phyloP scores from a whole-genome alignment of 2,888 invertebrate genomes.

The Leucoma salicis region DNA sequence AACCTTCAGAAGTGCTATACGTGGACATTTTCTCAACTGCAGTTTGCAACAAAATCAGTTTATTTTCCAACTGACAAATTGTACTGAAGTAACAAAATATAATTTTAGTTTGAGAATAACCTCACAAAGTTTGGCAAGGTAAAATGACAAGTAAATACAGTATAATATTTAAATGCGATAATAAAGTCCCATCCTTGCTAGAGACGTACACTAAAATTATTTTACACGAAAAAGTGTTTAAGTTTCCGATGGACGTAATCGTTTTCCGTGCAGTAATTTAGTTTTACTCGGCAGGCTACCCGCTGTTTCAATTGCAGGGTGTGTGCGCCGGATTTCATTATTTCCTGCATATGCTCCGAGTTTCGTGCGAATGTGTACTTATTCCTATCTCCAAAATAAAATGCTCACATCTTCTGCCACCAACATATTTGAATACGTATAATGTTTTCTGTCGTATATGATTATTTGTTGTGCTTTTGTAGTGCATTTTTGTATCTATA shows the following conservation, averaged over 20 bases:
- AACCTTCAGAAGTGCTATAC: slow-evolving; percentile 57
- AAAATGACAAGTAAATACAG: slow-evolving; percentile 42
- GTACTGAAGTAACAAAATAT: slow-evolving; percentile 68
- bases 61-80: slow-evolving; percentile 75
- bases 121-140: slow-evolving; percentile 52
- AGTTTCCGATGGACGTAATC: slow-evolving; percentile 57
- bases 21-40: slow-evolving; percentile 72
- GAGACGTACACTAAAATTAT: slow-evolving; percentile 29
- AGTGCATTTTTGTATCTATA: too few relatives aligned
- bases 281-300: slow-evolving; percentile 43
- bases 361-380: slow-evolving; percentile 20
- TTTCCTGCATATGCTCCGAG: slow-evolving; percentile 54
- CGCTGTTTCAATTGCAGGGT: slow-evolving; percentile 61
- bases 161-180: slow-evolving; percentile 15
- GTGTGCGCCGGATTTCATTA: slow-evolving; percentile 62
- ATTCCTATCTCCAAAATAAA: slow-evolving; percentile 9
- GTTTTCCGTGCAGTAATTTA: slow-evolving; percentile 61
- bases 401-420: background rate
- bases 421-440: background rate
- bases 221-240: slow-evolving; percentile 41
- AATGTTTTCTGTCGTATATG: background rate
- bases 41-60: slow-evolving; percentile 78
- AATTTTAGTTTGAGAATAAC: slow-evolving; percentile 64
- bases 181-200: slow-evolving; percentile 1
- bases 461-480: too few relatives aligned